Percentiles rank a stretch among this genome's conserved stretches.
Conservation (phyloP, 2,113 vertebrate genomes). For the Limnothrissa miodon region DNA sequence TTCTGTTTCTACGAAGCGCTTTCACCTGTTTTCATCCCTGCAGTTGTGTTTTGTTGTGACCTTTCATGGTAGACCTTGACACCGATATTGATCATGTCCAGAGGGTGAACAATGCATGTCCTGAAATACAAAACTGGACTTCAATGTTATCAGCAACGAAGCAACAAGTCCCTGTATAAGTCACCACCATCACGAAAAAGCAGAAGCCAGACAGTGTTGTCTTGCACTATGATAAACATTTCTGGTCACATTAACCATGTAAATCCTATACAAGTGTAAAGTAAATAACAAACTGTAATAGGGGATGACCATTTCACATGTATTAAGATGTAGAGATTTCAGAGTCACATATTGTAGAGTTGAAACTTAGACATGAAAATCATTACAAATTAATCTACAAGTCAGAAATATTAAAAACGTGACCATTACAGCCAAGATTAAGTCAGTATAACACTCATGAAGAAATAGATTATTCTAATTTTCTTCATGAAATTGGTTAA, state of each 20-base stretch:
- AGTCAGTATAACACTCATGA: background rate
- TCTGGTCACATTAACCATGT: background rate
- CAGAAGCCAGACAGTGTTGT: background rate
- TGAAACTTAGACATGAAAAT: background rate
- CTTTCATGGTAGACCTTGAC: conserved; percentile 31
- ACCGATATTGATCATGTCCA: conserved; percentile 26
- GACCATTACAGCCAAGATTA: background rate
- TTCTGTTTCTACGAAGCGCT: background rate
- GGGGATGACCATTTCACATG: too few species aligned
- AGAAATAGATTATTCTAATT: background rate
- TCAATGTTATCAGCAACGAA: conserved; percentile 26
- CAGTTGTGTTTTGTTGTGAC: conserved; percentile 21
- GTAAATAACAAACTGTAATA: background rate
- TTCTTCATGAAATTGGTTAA: background rate
- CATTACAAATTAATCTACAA: background rate
- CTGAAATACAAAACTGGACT: conserved; percentile 33
- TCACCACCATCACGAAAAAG: conserved; percentile 20
- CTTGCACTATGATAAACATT: background rate
- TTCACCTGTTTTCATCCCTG: background rate
- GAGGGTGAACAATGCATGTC: conserved; percentile 24
- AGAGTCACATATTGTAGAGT: background rate
- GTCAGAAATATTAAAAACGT: background rate
- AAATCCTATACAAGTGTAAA: background rate
- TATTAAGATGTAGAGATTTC: too few species aligned
- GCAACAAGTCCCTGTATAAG: conserved; percentile 31